Evolutionary conservation across 2,797 vertebrate species (phyloP), one percentile per base, ranked within the genome.

Genomic region (Chaetodon trifasciatus): DNA sequence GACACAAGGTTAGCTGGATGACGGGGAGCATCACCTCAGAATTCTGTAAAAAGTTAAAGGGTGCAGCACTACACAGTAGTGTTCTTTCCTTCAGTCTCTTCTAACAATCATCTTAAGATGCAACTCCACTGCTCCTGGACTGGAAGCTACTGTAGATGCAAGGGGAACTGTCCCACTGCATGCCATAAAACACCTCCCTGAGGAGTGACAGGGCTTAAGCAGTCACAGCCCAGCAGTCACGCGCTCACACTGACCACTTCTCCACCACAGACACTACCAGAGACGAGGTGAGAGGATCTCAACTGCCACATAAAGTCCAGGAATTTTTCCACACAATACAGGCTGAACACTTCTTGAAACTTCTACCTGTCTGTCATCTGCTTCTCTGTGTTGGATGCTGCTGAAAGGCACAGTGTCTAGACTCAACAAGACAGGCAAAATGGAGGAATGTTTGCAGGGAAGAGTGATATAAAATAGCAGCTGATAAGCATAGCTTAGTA

Each of bases 401-500:
- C 69, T 44, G 40, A 78, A 70, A 67, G 47, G 74, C 62, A 69
- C 70, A 74, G 58, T 19, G 24, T 86, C 71, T 83, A 81, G 62
- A 85, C 72, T 65, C 16, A 60, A 78, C 42, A 63, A 81, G 70
- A 83, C 81, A 79, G 66, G 71, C 70, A 86, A 82, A 82, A 78
- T 64, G 75, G 74, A 86, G 93, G 92, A 94, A 95, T 94, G 93
- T 94, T 93, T 81, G 88, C 85, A 87, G 87, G 88, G 84, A 88
- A 87, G 78, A 88, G 86, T 89, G 85, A 93, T 89, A 92, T 78
- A 91, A 92, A 95, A 95, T 95, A 96, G 95, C 96, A 96, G 95
- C 94, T 87, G 89, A 91, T 93, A 94, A 95, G 94, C 93, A 94
- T 94, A 95, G 93, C 94, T 95, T 95, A 95, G 92, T 90, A 94